A percentile compares a stretch with the other conserved stretches of the same genome.
Conservation (phyloP, 2,113 vertebrate species). For the Oryzias javanicus region DNA sequence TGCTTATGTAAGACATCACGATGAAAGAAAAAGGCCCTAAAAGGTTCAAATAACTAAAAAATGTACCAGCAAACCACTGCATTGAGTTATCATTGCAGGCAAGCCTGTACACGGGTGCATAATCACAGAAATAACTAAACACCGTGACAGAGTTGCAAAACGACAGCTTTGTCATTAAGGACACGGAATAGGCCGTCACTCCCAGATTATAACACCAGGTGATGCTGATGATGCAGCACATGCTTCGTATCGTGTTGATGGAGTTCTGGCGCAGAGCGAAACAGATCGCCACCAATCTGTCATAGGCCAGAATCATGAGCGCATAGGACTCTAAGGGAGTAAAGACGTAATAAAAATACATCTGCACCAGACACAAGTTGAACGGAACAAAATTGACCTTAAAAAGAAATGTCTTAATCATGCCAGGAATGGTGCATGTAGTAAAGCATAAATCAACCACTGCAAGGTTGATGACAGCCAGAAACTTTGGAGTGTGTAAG, state of each 20-base stretch:
- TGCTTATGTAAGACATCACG: constrained; percentile 56
- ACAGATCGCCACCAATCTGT: constrained; percentile 70
- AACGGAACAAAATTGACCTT: constrained; percentile 63
- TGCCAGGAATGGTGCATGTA: constrained; percentile 60
- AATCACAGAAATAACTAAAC: constrained; percentile 76
- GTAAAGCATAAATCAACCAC: constrained; percentile 59
- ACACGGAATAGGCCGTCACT: rapidly evolving
- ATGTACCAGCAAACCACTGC: constrained; percentile 48
- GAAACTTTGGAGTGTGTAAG: constrained; percentile 69
- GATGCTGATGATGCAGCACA: constrained; percentile 49
- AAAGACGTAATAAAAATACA: constrained; percentile 57
- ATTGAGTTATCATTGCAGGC: constrained; percentile 62
- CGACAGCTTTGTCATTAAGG: constrained; percentile 56
- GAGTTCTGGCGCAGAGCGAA: constrained; percentile 66
- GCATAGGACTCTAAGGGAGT: constrained; percentile 53
- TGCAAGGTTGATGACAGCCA: constrained; percentile 68
- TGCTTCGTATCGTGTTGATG: constrained; percentile 59
- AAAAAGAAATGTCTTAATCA: constrained; percentile 64
- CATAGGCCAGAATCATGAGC: constrained; percentile 67
- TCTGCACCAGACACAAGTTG: constrained; percentile 62
- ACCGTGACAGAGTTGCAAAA: constrained; percentile 67
- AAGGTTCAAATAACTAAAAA: background rate
- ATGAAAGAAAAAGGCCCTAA: constrained; percentile 49
- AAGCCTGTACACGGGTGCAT: constrained; percentile 65
- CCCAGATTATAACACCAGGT: constrained; percentile 38